Conservation (phyloP, 2,797 vertebrate genomes). For the Peromyscus aztecus region DNA sequence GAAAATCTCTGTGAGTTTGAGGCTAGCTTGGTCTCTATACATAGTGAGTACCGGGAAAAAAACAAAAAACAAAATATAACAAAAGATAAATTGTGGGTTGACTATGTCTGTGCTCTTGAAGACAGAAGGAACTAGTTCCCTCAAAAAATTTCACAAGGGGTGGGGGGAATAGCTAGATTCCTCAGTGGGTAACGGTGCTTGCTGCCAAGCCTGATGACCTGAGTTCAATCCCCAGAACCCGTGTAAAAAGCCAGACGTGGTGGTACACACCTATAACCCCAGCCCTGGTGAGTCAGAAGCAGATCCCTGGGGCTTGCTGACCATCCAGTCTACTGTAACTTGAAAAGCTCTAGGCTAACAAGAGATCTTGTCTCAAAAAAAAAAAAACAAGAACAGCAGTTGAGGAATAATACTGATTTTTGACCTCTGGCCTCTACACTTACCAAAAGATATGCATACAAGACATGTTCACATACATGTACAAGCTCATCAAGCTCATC, state of each 20-base stretch:
- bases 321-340: not conserved
- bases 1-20: not conserved
- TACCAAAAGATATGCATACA: not conserved
- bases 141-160: not conserved
- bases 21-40: not conserved
- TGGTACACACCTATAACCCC: not conserved
- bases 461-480: not conserved
- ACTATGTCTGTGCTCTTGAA: not conserved
- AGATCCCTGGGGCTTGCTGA: not conserved
- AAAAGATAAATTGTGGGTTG: not conserved
- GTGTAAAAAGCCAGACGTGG: not conserved
- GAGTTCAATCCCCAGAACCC: not conserved
- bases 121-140: not conserved
- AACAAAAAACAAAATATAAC: not conserved
- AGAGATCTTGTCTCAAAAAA: not conserved
- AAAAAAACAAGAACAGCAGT: not conserved
- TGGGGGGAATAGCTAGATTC: not conserved
- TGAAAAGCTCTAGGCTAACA: not conserved
- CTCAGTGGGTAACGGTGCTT: not conserved
- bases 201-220: not conserved
- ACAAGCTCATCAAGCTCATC: not conserved
- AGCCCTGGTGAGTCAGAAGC: not conserved
- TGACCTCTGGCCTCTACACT: not conserved
- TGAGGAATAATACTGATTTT: not conserved
- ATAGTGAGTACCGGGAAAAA: not conserved